These are phyloP conservation scores for Parauchenoglanis ngamensis DNA, from an alignment of 2,797 vertebrate species.

Conservation along the genomic window DNA sequence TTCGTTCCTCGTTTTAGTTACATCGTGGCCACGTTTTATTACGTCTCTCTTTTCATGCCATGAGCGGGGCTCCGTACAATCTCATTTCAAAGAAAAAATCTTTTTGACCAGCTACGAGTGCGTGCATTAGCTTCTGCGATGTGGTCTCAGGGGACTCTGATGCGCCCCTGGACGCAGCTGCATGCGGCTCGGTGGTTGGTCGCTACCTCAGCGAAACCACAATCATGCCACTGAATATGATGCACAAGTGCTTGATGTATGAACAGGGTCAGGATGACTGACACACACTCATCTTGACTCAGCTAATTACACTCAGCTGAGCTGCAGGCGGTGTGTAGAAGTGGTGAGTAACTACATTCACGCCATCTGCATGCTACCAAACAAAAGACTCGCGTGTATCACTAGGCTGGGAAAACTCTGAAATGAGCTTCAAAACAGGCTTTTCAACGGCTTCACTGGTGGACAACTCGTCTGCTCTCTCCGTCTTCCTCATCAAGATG, in stretches of 20 bases:
- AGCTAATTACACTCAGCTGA: constrained; percentile 2
- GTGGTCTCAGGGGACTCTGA: constrained; percentile 19
- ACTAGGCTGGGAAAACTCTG: not conserved
- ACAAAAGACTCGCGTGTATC: not conserved
- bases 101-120: constrained; percentile 2
- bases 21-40: no score
- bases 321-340: constrained; percentile 14
- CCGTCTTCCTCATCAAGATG: not conserved
- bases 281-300: constrained; percentile 26
- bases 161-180: constrained; percentile 14
- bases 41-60: no score
- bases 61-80: no score
- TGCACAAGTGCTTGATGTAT: not conserved
- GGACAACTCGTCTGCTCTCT: not conserved
- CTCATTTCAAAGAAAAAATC: not conserved
- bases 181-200: constrained; percentile 20
- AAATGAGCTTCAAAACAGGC: not conserved
- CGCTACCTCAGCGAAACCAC: not conserved
- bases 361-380: not conserved
- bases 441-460: not conserved
- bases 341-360: constrained; percentile 24
- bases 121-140: not conserved
- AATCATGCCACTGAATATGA: constrained; percentile 26
- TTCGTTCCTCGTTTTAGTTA: no score
- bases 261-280: not conserved